A percentile compares a stretch with the other conserved stretches of the same genome.
phyloP scores from a whole-genome alignment of 2,888 invertebrate species.

The Drosophila conformis region DNA sequence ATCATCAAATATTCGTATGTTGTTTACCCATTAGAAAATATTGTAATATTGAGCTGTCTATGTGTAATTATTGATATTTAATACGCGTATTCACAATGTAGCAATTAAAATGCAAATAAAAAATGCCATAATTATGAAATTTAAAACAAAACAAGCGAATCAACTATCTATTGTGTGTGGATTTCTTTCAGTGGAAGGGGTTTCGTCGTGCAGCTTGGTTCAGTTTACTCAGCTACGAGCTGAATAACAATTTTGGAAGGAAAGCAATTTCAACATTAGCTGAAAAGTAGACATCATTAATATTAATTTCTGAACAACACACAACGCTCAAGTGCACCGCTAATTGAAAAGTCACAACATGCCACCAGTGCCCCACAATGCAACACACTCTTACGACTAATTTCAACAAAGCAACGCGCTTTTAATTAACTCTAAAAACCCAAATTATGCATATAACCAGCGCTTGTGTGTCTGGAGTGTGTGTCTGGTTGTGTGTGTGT shows the following conservation, averaged over 20 bases:
- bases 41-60: conserved; percentile 59
- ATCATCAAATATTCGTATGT: conserved; percentile 54
- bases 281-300: conserved; percentile 32
- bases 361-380: conserved; percentile 26
- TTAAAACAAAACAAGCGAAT: conserved; percentile 45
- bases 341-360: conserved; percentile 63
- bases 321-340: conserved; percentile 14
- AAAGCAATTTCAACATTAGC: neutral
- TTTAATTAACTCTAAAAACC: conserved; percentile 78
- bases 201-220: too few species aligned
- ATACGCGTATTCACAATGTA: conserved; percentile 75
- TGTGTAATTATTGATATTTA: conserved; percentile 79
- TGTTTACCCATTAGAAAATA: conserved; percentile 68
- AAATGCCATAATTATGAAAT: conserved; percentile 81
- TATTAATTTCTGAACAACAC: conserved; percentile 4
- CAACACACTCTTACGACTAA: conserved; percentile 37
- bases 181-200: neutral
- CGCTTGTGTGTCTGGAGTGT: conserved; percentile 15
- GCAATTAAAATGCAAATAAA: conserved; percentile 73
- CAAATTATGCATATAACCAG: conserved; percentile 70
- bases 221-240: neutral
- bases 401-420: conserved; percentile 65
- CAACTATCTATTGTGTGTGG: neutral
- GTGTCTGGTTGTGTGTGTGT: neutral
- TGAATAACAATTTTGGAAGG: neutral